These are phyloP conservation scores for Scolopax rusticola DNA, from an alignment of 2,797 vertebrate genomes.

Conservation along the genomic window DNA sequence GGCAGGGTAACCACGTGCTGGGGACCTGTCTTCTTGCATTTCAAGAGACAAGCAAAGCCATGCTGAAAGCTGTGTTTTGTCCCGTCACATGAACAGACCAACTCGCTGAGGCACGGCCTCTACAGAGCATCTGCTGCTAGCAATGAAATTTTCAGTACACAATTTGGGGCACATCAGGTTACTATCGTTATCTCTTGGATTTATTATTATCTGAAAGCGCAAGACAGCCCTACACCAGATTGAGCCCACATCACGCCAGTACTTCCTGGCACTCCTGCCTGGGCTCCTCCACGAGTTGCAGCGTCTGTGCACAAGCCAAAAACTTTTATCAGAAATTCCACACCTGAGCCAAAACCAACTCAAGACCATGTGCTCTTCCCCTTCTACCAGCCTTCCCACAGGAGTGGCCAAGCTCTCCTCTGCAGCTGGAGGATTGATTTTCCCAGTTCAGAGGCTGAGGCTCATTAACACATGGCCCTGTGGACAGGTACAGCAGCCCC, in stretches of 20 bases:
- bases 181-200: background rate
- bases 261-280: background rate
- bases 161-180: background rate
- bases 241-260: background rate
- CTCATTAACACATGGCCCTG: background rate
- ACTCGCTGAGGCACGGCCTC: fast-evolving
- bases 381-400: background rate
- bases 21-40: background rate
- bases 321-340: background rate
- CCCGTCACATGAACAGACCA: background rate
- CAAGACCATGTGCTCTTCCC: background rate
- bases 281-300: background rate
- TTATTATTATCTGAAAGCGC: background rate
- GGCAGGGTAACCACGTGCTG: background rate
- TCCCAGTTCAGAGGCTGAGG: background rate
- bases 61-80: background rate
- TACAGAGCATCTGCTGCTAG: background rate
- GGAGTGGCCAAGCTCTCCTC: background rate
- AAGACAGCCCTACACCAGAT: background rate
- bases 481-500: fast-evolving
- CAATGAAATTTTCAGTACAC: background rate
- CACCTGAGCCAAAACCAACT: background rate
- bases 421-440: background rate
- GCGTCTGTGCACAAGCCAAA: background rate
- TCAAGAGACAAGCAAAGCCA: background rate